Base-by-base conservation (phyloP, 2,888 invertebrate species). In the Schrankia costaestrigalis region DNA sequence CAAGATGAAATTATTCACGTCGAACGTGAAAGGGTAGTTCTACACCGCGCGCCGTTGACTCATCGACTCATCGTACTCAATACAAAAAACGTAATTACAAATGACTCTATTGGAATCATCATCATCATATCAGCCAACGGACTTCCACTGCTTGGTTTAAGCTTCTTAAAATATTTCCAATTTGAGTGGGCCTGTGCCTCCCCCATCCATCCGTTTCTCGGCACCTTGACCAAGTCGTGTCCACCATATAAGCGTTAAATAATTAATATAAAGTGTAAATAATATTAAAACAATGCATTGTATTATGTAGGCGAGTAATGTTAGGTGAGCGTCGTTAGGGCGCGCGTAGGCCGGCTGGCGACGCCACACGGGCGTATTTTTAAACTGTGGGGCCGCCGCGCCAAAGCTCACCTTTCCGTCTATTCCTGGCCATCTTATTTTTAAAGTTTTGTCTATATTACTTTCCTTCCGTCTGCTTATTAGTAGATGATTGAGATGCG, bases 401-500 rank as follows among this genome's bases (percentile, higher is more conserved):
- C 72, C 71, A 67, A 76, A 81, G 82, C 85, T 84, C 85, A 85
- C 86, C 86, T 86, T 83, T 83, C 84, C 71, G 70, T 82, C 83
- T 86, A 86, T 86, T 87, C 71, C 71, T 73, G 76, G 66, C 69
- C 38, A 55, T 44, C 57, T 78, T 85, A 83, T 81, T 83, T 82
- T 79, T 85, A 85, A 80, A 85, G 84, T 80, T 85, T 84, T 86
- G 85, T 86, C 85, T 86, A 81, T 84, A 86, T 85, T 73, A 80
- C 84, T 83, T 82, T 83, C 79, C 84, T 84, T 83, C 82, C 82
- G 80, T 73, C 76, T 79, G 74, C 84, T 85, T 83, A 86, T 86
- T 85, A 85, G 82, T 76, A 81, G 78, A 82, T 84, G 84, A 85
- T 84, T 81, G 79, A 85, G 78, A 77, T 67, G 84, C 86, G 76